Evolutionary conservation across 1,140 invertebrate genomes (phyloP), one percentile per base, ranked within the genome.

Genomic region (Mactra quadrangularis): DNA sequence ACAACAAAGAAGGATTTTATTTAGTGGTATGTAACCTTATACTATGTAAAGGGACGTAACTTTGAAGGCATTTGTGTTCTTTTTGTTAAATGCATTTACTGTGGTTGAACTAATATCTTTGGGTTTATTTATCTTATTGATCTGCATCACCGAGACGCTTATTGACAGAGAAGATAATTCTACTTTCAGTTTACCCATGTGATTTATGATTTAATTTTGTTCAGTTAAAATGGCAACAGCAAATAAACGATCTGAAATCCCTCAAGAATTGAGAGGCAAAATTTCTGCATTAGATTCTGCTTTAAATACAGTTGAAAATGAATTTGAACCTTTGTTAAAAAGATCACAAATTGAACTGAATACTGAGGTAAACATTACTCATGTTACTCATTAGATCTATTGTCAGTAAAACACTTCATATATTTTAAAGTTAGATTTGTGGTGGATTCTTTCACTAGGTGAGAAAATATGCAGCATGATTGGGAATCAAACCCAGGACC

Each of bases 181-280:
- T n/a, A n/a, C n/a, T n/a, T n/a, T n/a, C n/a, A n/a, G n/a, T n/a
- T n/a, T n/a, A n/a, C n/a, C n/a, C n/a, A n/a, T n/a, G n/a, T n/a
- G n/a, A n/a, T n/a, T n/a, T n/a, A n/a, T n/a, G n/a, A n/a, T n/a
- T n/a, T n/a, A n/a, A n/a, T n/a, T n/a, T n/a, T n/a, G n/a, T n/a
- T 60, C 29, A 60, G 31, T 60, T 29, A 35, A 33, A 1, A 15
- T 27, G 55, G 22, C 22, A 52, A 27, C n/a, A n/a, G n/a, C n/a
- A 19, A 31, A 47, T 33, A 60, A 50, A 31, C 41, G 62, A 15
- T 70, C 71, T 15, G 77, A 83, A 53, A 87, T 90, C 52, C 89
- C 89, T 9, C 47, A 50, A n/a, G 88, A 90, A 53, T n/a, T 90
- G 15, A 87, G 87, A 77, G 88, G 86, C 68, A 89, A 88, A 72